Base-by-base conservation (phyloP, 2,797 vertebrate genomes). In the Anniella stebbinsi region DNA sequence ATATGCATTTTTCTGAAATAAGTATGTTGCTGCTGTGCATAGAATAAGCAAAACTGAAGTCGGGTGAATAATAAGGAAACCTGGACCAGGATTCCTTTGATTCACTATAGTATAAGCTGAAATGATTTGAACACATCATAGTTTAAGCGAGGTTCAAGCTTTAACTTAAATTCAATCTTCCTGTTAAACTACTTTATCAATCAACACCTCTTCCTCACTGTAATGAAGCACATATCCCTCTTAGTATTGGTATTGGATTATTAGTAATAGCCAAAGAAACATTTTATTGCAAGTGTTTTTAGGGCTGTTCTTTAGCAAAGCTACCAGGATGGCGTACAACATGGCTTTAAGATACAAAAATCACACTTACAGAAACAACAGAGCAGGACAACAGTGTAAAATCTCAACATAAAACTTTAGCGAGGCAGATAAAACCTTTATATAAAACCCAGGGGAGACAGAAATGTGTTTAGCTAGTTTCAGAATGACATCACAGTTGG, bases 1-100 rank as follows among this genome's bases (percentile, higher is more conserved):
- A n/a, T n/a, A n/a, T n/a, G n/a, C n/a, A n/a, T 72, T 80, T 41
- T 75, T 11, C 18, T 36, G 75, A 86, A 89, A 86, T 82, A 75
- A 83, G 30, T 69, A 66, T 28, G 15, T 57, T 38, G 21, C 38
- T 63, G 38, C 67, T 81, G 9, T 48, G 30, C 38, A 23, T 45
- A 36, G 48, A 89, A 89, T 73, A 63, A 70, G 30, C 36, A 90
- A 63, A 66, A 54, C 77, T 48, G 15, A 12, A 63, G 41, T 48
- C 73, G 54, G 77, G 10, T 63, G 33, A 73, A 41, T 11, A 33
- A 86, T 86, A 38, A 73, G 25, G 67, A 72, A 78, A 54, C 38
- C 83, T 48, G 45, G 51, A 73, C 12, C 41, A 81, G 82, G 30
- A n/a, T 60, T 63, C 21, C 33, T 72, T 80, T 57, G 41, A 78